phyloP scores from a whole-genome alignment of 2,888 invertebrate genomes.

The Mythimna pallens region DNA sequence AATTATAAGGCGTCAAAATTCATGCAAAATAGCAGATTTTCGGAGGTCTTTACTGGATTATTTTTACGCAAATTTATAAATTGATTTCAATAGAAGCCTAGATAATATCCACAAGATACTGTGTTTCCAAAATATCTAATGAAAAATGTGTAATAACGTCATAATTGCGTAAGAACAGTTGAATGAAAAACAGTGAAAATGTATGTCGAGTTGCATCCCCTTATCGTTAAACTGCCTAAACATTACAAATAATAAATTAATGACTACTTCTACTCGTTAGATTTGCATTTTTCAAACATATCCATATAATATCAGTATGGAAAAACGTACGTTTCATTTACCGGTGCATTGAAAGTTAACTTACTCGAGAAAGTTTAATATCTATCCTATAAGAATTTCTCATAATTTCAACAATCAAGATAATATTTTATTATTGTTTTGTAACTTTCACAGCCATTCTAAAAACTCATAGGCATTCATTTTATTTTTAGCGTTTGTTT shows the following conservation, averaged over 20 bases:
- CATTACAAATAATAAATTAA: not conserved
- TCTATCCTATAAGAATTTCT: constrained; percentile 24
- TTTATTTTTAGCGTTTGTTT: constrained; percentile 15
- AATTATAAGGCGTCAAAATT: too few relatives aligned
- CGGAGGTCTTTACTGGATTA: too few relatives aligned
- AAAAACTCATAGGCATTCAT: constrained; percentile 11
- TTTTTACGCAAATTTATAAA: too few relatives aligned
- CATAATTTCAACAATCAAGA: constrained; percentile 20
- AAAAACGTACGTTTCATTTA: constrained; percentile 36
- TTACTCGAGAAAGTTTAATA: constrained; percentile 51
- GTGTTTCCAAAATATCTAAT: too few relatives aligned
- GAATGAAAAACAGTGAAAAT: too few relatives aligned
- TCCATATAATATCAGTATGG: constrained; percentile 19
- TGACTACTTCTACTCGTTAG: constrained; percentile 7
- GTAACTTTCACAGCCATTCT: constrained; percentile 40
- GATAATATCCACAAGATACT: too few relatives aligned
- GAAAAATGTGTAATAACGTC: too few relatives aligned
- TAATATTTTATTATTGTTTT: constrained; percentile 35
- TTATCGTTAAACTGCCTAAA: not conserved
- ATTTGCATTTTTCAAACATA: constrained; percentile 22
- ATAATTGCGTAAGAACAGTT: too few relatives aligned
- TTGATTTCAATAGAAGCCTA: too few relatives aligned
- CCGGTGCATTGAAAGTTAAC: constrained; percentile 58
- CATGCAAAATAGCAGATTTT: too few relatives aligned
- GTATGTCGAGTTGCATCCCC: too few relatives aligned